Conservation (phyloP, 2,113 vertebrate genomes). For the Elephantulus edwardii region DNA sequence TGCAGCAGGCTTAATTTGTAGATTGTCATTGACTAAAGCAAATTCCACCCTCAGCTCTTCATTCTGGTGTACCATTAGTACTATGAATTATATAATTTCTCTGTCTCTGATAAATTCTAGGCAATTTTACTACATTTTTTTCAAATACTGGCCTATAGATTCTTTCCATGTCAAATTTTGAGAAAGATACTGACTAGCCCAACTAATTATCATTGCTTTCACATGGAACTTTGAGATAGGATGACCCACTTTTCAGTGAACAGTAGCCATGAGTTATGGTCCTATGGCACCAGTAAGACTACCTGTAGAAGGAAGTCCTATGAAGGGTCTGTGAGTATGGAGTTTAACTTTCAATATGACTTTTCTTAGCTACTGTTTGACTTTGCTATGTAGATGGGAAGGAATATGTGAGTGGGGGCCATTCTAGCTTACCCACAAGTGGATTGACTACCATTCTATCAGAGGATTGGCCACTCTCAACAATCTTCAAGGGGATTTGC, state of each 20-base stretch:
- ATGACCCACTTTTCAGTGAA: neutral
- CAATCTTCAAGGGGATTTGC: no score
- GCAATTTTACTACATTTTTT: neutral
- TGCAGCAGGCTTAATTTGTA: neutral
- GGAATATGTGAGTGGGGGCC: no score
- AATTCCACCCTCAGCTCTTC: neutral
- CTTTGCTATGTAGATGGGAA: no score
- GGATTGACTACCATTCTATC: no score
- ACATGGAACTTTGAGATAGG: neutral
- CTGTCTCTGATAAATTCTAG: neutral
- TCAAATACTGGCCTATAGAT: neutral
- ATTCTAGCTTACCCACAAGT: no score
- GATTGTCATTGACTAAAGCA: neutral
- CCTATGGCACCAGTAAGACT: neutral
- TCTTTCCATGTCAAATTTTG: neutral
- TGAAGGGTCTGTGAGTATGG: neutral
- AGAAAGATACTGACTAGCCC: neutral
- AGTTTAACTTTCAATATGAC: no score
- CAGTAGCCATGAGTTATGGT: neutral
- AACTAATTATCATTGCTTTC: constrained; percentile 10
- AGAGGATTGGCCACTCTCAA: no score
- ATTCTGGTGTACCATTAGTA: neutral
- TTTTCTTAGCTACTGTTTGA: no score
- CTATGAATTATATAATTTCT: neutral
- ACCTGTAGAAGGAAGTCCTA: neutral